Evolutionary conservation across 2,888 invertebrate genomes (phyloP), one percentile per base, ranked within the genome.

Genomic region (Erebia palarica): DNA sequence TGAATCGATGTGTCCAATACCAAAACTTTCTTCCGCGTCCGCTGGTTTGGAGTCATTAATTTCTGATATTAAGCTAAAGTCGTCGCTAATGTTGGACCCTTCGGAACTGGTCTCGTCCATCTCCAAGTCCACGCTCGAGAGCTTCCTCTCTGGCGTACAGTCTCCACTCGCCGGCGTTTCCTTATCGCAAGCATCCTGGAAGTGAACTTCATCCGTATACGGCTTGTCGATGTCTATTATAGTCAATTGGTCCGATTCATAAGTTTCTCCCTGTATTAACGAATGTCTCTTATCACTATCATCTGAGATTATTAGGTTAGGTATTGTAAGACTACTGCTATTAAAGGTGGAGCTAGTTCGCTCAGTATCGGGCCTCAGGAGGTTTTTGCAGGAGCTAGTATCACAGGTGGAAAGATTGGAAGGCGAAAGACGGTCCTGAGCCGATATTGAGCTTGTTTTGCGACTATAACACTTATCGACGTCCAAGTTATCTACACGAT

Each of bases 1-100:
- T 0, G 97, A 97, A 83, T 97, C 97, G 68, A 97, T 97, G 81
- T 97, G 97, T 13, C 95, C 95, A 66, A 97, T 96, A 76, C 94
- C 94, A 81, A 90, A 90, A 16, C 89, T 89, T 66, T 94, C 94
- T 71, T 91, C 90, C 3, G 82, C 74, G 9, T 91, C 90, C 4
- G 83, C 87, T 1, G 90, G 88, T 76, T 91, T 92, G 70, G 94
- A 94, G 73, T 95, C 95, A 63, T 95, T 92, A 51, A 96, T 95
- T 83, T 96, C 96, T 3, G 96, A 96, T 68, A 94, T 94, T 78
- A 96, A 94, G 86, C 96, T 96, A 82, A 94, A 95, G 83, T 96
- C 96, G 79, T 96, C 96, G 82, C 96, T 96, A 84, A 96, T 95
- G 80, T 92, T 91, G 86, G 92, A 91, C 76, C 95, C 94, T 83